phyloP scores from a whole-genome alignment of 2,888 invertebrate species.

The Nesidiocoris tenuis region DNA sequence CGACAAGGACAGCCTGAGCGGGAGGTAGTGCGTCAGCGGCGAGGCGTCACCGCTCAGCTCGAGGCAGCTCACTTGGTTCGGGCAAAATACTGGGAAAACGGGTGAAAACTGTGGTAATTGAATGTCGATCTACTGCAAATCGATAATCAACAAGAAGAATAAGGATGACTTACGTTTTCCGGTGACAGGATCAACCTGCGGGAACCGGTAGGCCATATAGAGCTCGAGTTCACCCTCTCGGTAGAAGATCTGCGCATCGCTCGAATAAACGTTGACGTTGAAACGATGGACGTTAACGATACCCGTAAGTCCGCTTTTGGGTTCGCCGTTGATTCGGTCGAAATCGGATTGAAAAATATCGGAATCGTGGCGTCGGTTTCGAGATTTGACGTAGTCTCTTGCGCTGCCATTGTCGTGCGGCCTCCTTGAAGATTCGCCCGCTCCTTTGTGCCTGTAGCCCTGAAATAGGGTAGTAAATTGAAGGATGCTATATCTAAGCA shows the following conservation, averaged over 20 bases:
- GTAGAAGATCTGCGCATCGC: slow-evolving; percentile 37
- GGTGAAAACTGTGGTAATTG: too few relatives aligned
- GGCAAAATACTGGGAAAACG: slow-evolving; percentile 27
- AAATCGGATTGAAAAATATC: neutral
- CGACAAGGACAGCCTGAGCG: slow-evolving; percentile 12
- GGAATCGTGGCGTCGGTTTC: neutral
- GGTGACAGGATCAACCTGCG: slow-evolving; percentile 23
- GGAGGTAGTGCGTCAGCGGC: slow-evolving; percentile 21
- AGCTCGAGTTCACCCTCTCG: slow-evolving; percentile 31
- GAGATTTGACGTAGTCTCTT: neutral
- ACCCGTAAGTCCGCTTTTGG: neutral
- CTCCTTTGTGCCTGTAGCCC: neutral
- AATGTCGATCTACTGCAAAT: too few relatives aligned
- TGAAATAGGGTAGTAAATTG: too few relatives aligned
- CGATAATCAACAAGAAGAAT: too few relatives aligned
- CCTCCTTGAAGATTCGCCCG: neutral
- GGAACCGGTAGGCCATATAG: slow-evolving; percentile 29
- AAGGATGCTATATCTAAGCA: too few relatives aligned
- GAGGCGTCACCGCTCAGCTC: slow-evolving; percentile 33
- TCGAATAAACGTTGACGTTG: slow-evolving; percentile 32
- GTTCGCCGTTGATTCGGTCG: neutral
- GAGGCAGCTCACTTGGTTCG: slow-evolving; percentile 12
- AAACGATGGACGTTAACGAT: slow-evolving; percentile 25
- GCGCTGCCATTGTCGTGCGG: neutral
- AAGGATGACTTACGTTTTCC: slow-evolving; percentile 39